Evolutionary conservation across 2,888 invertebrate genomes (phyloP).

Genomic region (Drosophila antonietae): DNA sequence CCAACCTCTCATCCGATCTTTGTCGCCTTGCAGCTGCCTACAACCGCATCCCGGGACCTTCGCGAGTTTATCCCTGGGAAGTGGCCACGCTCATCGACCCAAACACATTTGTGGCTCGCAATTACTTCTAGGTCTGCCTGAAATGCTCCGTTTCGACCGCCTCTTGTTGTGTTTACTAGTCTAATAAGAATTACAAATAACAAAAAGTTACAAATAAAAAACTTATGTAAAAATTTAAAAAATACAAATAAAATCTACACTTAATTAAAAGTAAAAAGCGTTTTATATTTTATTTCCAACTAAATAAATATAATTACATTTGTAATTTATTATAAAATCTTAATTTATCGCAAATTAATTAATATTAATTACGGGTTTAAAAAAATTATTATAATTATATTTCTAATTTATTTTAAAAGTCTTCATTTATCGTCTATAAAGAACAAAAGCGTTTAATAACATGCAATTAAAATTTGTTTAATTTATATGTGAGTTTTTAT

Average conservation of each 20-base stretch:
- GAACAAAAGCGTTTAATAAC: neutral
- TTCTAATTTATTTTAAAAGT: neutral
- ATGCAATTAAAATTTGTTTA: neutral
- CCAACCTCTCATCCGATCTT: neutral
- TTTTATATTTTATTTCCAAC: neutral
- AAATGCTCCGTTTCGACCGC: slow-evolving; percentile 17
- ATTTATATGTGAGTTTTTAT: neutral
- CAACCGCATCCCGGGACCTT: slow-evolving; percentile 63
- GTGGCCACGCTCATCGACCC: slow-evolving; percentile 64
- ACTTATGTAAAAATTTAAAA: neutral
- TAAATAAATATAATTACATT: no score
- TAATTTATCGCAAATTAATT: no score
- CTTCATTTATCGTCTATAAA: neutral
- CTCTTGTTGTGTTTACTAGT: slow-evolving; percentile 35
- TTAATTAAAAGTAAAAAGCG: neutral
- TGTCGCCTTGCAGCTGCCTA: slow-evolving; percentile 54
- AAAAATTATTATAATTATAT: neutral
- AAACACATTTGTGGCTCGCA: slow-evolving; percentile 55
- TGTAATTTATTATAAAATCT: no score
- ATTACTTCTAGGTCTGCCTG: slow-evolving; percentile 26
- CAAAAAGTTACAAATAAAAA: neutral
- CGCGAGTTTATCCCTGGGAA: slow-evolving; percentile 62
- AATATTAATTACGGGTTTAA: no score
- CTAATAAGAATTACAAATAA: slow-evolving; percentile 13
- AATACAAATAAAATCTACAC: neutral